Evolutionary conservation across 1,140 invertebrate genomes (phyloP), one percentile per base, ranked within the genome.

Genomic region (Drosophila nasuta): DNA sequence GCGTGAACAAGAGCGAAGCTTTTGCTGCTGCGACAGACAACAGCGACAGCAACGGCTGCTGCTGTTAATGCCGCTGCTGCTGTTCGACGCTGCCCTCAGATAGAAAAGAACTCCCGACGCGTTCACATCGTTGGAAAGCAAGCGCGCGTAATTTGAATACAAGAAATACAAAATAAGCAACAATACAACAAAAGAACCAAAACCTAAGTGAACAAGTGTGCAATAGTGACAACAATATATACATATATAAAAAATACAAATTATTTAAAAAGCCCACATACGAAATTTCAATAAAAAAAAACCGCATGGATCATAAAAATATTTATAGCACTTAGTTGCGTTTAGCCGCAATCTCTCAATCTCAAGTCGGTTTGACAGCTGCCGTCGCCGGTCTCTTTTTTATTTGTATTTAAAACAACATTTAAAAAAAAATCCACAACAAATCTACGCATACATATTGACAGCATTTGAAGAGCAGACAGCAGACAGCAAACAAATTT

Each of bases 401-500:
- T 46, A 15, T 60, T 48, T 60, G 13, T 52, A 30, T 54, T 46
- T 48, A 56, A 45, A 56, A 65, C 30, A 66, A 33, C 30, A 56
- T 41, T 58, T 38, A 56, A 57, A 67, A 48, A 46, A 57, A 67
- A 48, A 46, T 54, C 17, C 17, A 49, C 48, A 25, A 52, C 28
- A 54, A 54, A 54, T 33, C 30, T 57, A 38, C 52, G 33, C 43
- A 48, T 57, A 67, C 41, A 64, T 33, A 71, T 69, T 67, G 64
- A 68, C 30, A 59, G 49, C 71, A 46, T 43, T 68, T 68, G 38
- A 65, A 54, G 63, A 52, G 49, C 63, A 58, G 52, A 79, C 77
- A 67, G 69, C 62, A 41, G 52, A 79, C 77, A 67, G 77, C 62
- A 41, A 74, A 79, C 33, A 74, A 79, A 74, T 79, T 64, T 43